Evolutionary conservation across 1,140 invertebrate genomes (phyloP), one percentile per base, ranked within the genome.

Genomic region (Lordiphosa mommai): DNA sequence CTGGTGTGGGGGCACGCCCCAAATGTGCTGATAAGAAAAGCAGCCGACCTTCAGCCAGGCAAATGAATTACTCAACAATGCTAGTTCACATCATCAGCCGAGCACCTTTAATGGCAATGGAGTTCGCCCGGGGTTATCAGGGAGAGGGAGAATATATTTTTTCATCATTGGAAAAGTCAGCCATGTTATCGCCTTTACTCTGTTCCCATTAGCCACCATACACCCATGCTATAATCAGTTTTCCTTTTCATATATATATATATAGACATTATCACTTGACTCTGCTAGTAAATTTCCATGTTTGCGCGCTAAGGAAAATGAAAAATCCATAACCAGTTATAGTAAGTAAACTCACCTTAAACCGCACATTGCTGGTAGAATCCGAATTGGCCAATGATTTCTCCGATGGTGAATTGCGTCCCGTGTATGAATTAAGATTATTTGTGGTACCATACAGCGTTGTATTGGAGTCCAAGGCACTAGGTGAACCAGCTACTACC

Each of bases 351-450:
- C 64, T 82, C 60, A 82, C 87, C 87, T 87, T 88, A 61, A 88
- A 88, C 44, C 87, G 74, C 46, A 88, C 87, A 72, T 87, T 88
- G 61, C 84, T 88, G 36, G 71, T 84, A 20, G 86, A 86, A 63
- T 88, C 87, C 3, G 87, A 88, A 55, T 88, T 88, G 34, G 87
- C 71, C 16, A 87, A 64, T 38, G 87, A 88, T 40, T 88, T 88
- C 30, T 88, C 87, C 9, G 87, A 88, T 16, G 87, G 87, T 12
- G 87, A 84, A 60, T 87, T 80, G 40, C 68, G 84, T 13, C 87
- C 80, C 4, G 67, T 68, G 9, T 73, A 69, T 2, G 52, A 17
- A 0, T 52, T 49, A 13, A 38, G 57, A 49, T 61, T 56, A 48
- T 57, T 64, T 27, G 47, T 50, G 14, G 44, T 51, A 58, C 55